Percentiles rank a stretch among this genome's conserved stretches.
Evolutionary conservation across 2,888 invertebrate genomes (phyloP).

Genomic region (Rhagonycha lutea): DNA sequence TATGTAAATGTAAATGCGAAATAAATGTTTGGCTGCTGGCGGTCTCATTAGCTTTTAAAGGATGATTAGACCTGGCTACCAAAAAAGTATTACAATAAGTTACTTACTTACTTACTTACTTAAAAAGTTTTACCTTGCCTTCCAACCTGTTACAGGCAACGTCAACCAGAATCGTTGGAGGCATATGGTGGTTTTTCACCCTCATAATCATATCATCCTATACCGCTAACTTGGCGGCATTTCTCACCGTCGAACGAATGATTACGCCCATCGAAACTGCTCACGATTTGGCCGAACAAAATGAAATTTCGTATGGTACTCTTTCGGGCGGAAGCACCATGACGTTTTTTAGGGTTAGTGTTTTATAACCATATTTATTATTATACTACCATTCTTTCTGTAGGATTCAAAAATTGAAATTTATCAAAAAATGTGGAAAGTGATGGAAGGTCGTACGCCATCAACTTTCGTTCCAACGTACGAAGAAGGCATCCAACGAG

Average conservation of each 20-base stretch:
- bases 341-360: slow-evolving; percentile 90
- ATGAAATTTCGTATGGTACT: slow-evolving; percentile 91
- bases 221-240: slow-evolving; percentile 97
- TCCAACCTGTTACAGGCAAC: slow-evolving; percentile 67
- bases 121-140: not conserved
- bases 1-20: no score
- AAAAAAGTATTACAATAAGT: no score
- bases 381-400: not conserved
- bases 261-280: slow-evolving; percentile 95
- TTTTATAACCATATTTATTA: not conserved
- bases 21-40: no score
- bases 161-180: slow-evolving; percentile 93
- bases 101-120: no score
- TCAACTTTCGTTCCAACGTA: slow-evolving; percentile 87
- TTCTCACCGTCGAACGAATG: slow-evolving; percentile 95
- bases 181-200: slow-evolving; percentile 99
- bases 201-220: slow-evolving; percentile 97
- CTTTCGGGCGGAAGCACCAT: slow-evolving; percentile 93
- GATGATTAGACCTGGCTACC: no score
- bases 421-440: slow-evolving; percentile 93
- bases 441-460: slow-evolving; percentile 82
- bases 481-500: slow-evolving; percentile 87
- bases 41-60: no score
- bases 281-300: slow-evolving; percentile 93
- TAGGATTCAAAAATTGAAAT: slow-evolving; percentile 88